Conservation (phyloP, 2,888 invertebrate genomes). For the Cremastinae sp. region DNA sequence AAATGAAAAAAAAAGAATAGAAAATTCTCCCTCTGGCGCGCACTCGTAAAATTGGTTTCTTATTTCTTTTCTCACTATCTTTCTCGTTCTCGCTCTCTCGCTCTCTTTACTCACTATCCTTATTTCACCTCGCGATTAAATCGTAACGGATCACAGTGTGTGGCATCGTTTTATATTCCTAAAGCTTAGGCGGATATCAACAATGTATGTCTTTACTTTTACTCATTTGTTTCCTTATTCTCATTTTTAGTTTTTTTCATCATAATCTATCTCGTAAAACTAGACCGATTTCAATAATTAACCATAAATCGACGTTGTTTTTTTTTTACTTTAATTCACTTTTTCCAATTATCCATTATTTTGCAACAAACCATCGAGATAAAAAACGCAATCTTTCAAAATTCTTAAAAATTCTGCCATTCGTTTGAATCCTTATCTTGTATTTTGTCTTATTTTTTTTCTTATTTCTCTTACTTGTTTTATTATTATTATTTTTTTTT, state of each 20-base stretch:
- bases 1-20: neutral
- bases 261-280: conserved; percentile 64
- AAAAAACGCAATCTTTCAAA: conserved; percentile 6
- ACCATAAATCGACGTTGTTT: conserved; percentile 50
- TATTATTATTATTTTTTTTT: neutral
- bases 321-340: conserved; percentile 3
- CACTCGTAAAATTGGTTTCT: conserved; percentile 29
- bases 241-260: conserved; percentile 9
- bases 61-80: neutral
- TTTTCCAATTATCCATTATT: conserved; percentile 16
- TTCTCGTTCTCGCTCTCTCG: neutral
- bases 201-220: conserved; percentile 57
- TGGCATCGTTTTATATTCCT: conserved; percentile 63
- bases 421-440: conserved; percentile 18
- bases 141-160: conserved; percentile 59
- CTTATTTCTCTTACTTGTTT: conserved; percentile 26
- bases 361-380: conserved; percentile 12
- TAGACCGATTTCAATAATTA: conserved; percentile 67
- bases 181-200: conserved; percentile 72
- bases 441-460: conserved; percentile 31
- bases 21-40: conserved; percentile 10
- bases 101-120: neutral
- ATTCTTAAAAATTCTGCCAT: conserved; percentile 6
- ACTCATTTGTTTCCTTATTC: conserved; percentile 7
- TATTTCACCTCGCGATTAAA: conserved; percentile 44